Percentiles rank a stretch among this genome's conserved stretches.
These are phyloP conservation scores for Oncopeltus fasciatus DNA, from an alignment of 1,140 invertebrate species.

Conservation along the genomic window DNA sequence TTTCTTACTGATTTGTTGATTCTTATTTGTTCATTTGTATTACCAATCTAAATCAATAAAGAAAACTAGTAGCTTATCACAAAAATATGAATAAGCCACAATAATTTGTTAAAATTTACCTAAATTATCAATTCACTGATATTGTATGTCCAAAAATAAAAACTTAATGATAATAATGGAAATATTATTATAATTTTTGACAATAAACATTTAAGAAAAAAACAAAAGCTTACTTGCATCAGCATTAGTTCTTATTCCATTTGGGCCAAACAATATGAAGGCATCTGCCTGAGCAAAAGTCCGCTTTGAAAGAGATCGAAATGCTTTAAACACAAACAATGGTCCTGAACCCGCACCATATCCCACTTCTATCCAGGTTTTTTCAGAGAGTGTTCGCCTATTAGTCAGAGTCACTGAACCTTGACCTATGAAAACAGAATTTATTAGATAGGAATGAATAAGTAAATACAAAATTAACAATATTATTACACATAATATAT, in stretches of 20 bases:
- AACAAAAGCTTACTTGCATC: constrained; percentile 45
- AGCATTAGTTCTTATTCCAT: constrained; percentile 53
- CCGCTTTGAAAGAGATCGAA: constrained; percentile 49
- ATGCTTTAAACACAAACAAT: constrained; percentile 53
- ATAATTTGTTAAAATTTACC: no score
- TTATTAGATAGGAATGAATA: no score
- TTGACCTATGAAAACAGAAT: no score
- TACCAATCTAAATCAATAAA: no score
- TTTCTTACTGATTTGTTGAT: no score
- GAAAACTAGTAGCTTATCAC: no score
- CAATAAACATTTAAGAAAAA: not conserved
- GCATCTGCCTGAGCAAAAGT: constrained; percentile 57
- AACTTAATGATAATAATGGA: no score
- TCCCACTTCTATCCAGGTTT: constrained; percentile 61
- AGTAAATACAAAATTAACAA: not conserved
- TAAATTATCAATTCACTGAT: no score
- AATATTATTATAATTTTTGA: not conserved
- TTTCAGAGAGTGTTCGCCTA: constrained; percentile 58
- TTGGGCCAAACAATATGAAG: constrained; percentile 51
- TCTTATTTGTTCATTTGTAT: no score
- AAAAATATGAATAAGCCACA: no score
- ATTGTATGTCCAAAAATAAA: no score
- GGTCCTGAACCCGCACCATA: constrained; percentile 61
- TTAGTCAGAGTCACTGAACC: constrained; percentile 61
- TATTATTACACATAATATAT: not conserved